Evolutionary conservation across 2,888 invertebrate genomes (phyloP).

Genomic region (Polydrusus tereticollis): DNA sequence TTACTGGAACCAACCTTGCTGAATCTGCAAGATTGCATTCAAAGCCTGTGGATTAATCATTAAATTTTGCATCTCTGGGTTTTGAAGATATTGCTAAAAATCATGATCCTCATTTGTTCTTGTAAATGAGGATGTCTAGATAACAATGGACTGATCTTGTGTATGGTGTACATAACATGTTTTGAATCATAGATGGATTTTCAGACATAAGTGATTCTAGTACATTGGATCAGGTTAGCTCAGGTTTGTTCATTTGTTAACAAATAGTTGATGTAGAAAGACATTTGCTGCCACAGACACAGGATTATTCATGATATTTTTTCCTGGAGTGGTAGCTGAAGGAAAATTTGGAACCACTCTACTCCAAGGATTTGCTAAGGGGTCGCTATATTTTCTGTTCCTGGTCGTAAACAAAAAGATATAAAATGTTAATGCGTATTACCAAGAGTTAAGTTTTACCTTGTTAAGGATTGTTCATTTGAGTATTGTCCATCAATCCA

Average conservation of each 20-base stretch:
- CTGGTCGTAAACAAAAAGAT: conserved; percentile 11
- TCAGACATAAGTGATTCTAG: no score
- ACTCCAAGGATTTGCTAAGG: conserved; percentile 94
- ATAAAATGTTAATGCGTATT: not conserved
- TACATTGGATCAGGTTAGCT: no score
- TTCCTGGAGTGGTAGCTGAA: conserved; percentile 55
- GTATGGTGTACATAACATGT: conserved; percentile 91
- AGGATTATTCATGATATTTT: conserved; percentile 81
- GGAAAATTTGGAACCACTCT: conserved; percentile 58
- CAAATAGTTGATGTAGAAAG: no score
- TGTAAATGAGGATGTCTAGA: conserved; percentile 88
- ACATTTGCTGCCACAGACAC: conserved; percentile 80
- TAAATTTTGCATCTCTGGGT: conserved; percentile 90
- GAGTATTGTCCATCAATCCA: conserved; percentile 76
- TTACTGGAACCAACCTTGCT: conserved; percentile 75
- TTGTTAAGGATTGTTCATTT: conserved; percentile 62
- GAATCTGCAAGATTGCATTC: conserved; percentile 94
- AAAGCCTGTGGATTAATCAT: conserved; percentile 94
- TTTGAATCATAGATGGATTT: conserved; percentile 91
- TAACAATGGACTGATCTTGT: conserved; percentile 91
- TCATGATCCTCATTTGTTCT: conserved; percentile 84
- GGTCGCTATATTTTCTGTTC: conserved; percentile 89
- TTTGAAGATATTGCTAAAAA: conserved; percentile 90
- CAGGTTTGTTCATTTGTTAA: no score
- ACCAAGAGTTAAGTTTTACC: conserved; percentile 68